These are phyloP conservation scores for Phalacrocorax brasilianus DNA, from an alignment of 2,113 vertebrate species.

Conservation along the genomic window DNA sequence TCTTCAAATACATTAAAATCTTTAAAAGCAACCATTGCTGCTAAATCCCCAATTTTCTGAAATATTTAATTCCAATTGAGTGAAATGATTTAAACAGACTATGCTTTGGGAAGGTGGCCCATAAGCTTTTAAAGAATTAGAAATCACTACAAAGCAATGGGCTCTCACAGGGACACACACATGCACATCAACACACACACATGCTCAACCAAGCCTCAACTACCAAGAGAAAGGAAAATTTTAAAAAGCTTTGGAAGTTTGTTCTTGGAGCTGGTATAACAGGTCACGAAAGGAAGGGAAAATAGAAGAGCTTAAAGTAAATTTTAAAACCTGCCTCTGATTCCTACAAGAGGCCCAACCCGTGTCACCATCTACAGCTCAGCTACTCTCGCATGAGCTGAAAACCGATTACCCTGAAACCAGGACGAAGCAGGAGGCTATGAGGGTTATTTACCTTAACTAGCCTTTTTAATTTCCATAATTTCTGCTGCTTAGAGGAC, in stretches of 20 bases:
- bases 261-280: not conserved
- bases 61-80: not conserved
- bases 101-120: not conserved
- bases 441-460: not conserved
- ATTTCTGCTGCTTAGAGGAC: conserved; percentile 12
- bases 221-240: not conserved
- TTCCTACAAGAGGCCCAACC: not conserved
- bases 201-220: not conserved
- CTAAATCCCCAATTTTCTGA: not conserved
- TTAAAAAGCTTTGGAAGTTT: not conserved
- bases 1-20: not conserved
- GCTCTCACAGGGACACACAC: not conserved
- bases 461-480: not conserved
- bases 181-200: rapidly evolving
- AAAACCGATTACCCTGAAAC: not conserved
- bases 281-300: not conserved
- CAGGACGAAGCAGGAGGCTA: not conserved
- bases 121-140: not conserved
- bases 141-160: not conserved
- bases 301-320: not conserved
- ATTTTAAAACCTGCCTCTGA: not conserved
- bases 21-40: not conserved
- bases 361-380: not conserved
- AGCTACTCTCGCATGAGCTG: not conserved
- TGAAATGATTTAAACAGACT: not conserved